These are phyloP conservation scores for Hypomecis punctinalis DNA, from an alignment of 2,888 invertebrate genomes.

Conservation along the genomic window DNA sequence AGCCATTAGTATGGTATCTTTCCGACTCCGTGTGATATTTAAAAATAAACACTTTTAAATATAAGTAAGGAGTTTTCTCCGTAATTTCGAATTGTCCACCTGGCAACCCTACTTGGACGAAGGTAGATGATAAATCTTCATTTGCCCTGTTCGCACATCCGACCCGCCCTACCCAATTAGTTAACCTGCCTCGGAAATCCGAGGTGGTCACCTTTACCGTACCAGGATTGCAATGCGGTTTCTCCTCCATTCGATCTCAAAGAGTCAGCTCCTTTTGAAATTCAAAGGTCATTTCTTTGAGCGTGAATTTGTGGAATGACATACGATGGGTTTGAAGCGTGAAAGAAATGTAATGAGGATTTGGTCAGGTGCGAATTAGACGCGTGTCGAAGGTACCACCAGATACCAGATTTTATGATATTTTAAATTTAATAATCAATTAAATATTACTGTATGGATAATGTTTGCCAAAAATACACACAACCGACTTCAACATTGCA, in stretches of 20 bases:
- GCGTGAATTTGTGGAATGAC: constrained; percentile 20
- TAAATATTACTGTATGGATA: too few relatives aligned
- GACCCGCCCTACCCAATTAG: constrained; percentile 79
- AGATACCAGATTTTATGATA: too few relatives aligned
- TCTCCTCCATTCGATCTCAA: constrained; percentile 32
- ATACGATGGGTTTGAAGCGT: constrained; percentile 9
- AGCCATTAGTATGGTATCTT: too few relatives aligned
- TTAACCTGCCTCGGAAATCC: constrained; percentile 71
- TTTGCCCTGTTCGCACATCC: constrained; percentile 81
- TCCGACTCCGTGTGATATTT: too few relatives aligned
- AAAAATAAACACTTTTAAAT: too few relatives aligned
- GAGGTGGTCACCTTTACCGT: constrained; percentile 73
- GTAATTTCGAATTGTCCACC: too few relatives aligned
- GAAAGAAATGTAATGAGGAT: constrained; percentile 5
- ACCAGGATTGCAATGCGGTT: constrained; percentile 51
- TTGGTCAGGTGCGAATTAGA: neutral
- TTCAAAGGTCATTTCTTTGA: constrained; percentile 32
- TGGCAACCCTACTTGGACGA: constrained; percentile 10
- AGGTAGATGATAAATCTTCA: constrained; percentile 80
- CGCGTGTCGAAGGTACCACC: too few relatives aligned
- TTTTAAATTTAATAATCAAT: too few relatives aligned
- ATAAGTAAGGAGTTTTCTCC: too few relatives aligned
- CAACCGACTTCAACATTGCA: too few relatives aligned
- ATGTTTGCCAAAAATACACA: too few relatives aligned
- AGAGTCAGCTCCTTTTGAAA: constrained; percentile 36